Base-by-base conservation (phyloP, 2,113 vertebrate genomes). In the Ceyx cyanopectus region DNA sequence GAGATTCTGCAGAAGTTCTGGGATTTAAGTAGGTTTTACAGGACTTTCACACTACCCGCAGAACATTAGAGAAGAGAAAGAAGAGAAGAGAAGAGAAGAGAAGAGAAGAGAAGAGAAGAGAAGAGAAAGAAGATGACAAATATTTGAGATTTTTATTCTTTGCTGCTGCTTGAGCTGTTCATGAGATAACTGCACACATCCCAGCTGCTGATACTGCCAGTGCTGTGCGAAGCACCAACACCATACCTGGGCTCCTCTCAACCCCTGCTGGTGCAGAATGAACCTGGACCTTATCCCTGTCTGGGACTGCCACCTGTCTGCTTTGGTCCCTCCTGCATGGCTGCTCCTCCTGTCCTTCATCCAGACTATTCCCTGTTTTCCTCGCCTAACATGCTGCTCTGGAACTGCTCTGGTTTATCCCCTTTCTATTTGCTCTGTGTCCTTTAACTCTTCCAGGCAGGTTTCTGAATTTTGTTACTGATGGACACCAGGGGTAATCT, bases 201-300 rank as follows among this genome's bases (percentile, higher is more conserved):
- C 27, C 9, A 54, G 75, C 3, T 48, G 51, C 45, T n/a, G 29
- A 9, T 46, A 74, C 46, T 68, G 27, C 54, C 62, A 80, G 66
- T 0, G 1, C 46, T 60, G 15, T 23, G n/a, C 4, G 34, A 81
- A 48, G 4, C 4, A 7, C 0, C 0, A 41, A 6, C 37, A 50
- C 24, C 37, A 32, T 9, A 60, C 32, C n/a, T 27, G 41, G 45
- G 37, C 8, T 74, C 6, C 43, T 66, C 69, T 62, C 53, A 27
- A 30, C 17, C 7, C 4, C 4, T 19, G 56, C 14, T 50, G 65
- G 22, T 17, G 30, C 15, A 69, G 92, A 89, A 79, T 40, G 61
- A 66, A 66, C 2, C 13, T 5, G 16, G 56, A 51, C 12, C 16
- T 51, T n/a, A 15, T 5, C 10, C 15, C 40, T 6, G 24, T 14